Conservation (phyloP, 2,888 invertebrate species). For the Rhagium mordax region DNA sequence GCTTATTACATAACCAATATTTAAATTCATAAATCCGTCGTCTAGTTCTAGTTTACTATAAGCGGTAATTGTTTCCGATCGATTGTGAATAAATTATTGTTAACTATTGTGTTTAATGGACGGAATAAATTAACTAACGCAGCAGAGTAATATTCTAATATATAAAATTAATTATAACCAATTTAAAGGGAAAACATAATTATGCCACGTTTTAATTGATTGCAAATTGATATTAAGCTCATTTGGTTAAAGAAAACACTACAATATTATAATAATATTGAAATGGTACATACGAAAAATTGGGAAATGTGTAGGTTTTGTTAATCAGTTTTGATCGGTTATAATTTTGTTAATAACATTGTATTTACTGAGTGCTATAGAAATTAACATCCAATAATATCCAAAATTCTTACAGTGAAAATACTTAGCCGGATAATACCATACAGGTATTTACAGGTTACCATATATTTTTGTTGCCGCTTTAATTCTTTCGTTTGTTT, state of each 20-base stretch:
- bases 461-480: too few relatives aligned
- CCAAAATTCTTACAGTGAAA: too few relatives aligned
- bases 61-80: slow-evolving; percentile 13
- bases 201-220: neutral
- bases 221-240: neutral
- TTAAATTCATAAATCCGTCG: neutral
- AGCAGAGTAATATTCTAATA: neutral
- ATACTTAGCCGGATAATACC: too few relatives aligned
- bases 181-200: neutral
- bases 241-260: neutral
- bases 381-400: too few relatives aligned
- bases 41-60: slow-evolving; percentile 1
- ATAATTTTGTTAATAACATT: too few relatives aligned
- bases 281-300: too few relatives aligned
- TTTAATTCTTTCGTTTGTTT: too few relatives aligned
- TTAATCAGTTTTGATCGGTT: too few relatives aligned
- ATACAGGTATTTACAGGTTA: too few relatives aligned
- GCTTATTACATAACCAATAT: neutral
- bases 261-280: too few relatives aligned
- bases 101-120: neutral
- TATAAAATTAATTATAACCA: neutral
- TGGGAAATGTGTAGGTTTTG: too few relatives aligned
- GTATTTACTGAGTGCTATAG: too few relatives aligned
- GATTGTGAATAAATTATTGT: neutral
- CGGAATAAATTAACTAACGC: neutral